Conservation (phyloP, 2,113 vertebrate genomes). For the Nanorana parkeri region DNA sequence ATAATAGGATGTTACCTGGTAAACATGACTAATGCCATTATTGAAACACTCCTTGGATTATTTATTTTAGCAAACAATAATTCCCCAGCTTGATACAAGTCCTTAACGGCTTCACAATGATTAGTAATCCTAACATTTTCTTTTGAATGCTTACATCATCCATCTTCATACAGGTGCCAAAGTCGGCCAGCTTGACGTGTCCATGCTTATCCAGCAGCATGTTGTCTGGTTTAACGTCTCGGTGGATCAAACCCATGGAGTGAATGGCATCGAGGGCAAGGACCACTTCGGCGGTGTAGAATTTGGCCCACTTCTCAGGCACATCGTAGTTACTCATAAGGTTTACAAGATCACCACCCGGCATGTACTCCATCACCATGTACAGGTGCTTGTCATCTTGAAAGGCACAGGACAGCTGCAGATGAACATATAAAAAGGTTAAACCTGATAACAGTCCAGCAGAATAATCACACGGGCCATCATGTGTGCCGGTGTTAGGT, state of each 20-base stretch:
- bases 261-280: constrained; percentile 97
- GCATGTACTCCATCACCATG: constrained; percentile 99
- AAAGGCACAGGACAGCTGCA: constrained; percentile 96
- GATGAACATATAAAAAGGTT: neutral
- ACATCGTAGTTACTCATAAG: constrained; percentile 99
- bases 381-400: constrained; percentile 97
- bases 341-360: constrained; percentile 98
- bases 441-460: too few species aligned
- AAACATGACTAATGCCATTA: too few species aligned
- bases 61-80: too few species aligned
- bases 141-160: constrained; percentile 82
- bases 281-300: constrained; percentile 97
- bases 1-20: too few species aligned
- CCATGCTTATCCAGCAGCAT: constrained; percentile 95
- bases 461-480: too few species aligned
- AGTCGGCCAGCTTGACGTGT: constrained; percentile 97
- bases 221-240: constrained; percentile 98
- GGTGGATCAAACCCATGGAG: constrained; percentile 98
- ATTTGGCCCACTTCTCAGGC: constrained; percentile 97
- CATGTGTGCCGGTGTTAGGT: too few species aligned
- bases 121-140: neutral
- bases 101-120: too few species aligned
- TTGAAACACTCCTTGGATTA: too few species aligned
- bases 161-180: constrained; percentile 99
- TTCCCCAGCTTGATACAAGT: too few species aligned